Evolutionary conservation across 2,797 vertebrate genomes (phyloP).

Genomic region (Diplodus sargus): DNA sequence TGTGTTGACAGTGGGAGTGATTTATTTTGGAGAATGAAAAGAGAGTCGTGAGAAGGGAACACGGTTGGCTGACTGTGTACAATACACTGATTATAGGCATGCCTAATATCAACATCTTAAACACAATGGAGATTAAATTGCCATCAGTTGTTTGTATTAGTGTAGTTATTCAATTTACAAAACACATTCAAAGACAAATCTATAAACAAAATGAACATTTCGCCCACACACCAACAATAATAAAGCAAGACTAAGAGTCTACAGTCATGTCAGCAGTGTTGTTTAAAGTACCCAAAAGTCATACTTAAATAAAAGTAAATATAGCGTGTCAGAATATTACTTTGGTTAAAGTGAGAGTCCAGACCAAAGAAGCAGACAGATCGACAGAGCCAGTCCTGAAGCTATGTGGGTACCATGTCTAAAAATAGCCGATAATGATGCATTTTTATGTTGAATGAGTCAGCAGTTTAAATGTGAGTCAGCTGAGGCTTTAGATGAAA

Average conservation of each 20-base stretch:
- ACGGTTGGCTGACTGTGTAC: not conserved
- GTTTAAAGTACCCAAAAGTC: too few species aligned
- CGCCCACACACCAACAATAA: not conserved
- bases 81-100: not conserved
- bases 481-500: not conserved
- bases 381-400: not conserved
- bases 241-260: not conserved
- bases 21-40: conserved; percentile 16
- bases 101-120: not conserved
- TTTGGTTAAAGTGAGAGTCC: not conserved
- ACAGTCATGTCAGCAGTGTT: not conserved
- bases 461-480: not conserved
- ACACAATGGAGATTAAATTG: not conserved
- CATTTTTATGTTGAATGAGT: conserved; percentile 12
- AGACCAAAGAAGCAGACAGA: not conserved
- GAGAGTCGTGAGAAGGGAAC: conserved; percentile 24
- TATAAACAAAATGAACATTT: not conserved
- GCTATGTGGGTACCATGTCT: not conserved
- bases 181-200: not conserved
- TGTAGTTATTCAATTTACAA: not conserved
- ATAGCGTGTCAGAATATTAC: too few species aligned
- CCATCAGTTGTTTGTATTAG: not conserved
- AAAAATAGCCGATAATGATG: conserved; percentile 15
- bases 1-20: conserved; percentile 1
- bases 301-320: too few species aligned